phyloP scores from a whole-genome alignment of 2,113 vertebrate genomes.

The human (Homo sapiens) region DNA sequence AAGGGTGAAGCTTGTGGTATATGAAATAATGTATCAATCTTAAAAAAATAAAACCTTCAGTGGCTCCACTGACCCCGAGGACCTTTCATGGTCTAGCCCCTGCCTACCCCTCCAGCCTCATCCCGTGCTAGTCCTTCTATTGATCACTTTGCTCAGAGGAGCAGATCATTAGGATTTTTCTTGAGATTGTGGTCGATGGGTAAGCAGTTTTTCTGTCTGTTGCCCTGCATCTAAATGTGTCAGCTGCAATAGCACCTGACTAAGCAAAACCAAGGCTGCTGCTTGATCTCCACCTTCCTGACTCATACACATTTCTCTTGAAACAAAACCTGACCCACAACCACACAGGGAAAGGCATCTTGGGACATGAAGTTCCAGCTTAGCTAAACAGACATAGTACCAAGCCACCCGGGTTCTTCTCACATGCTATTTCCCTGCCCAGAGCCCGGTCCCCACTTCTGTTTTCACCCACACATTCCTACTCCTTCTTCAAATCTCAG shows the following conservation, averaged over 20 bases:
- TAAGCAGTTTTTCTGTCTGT: neutral
- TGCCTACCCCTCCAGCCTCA: neutral
- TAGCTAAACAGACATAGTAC: no score
- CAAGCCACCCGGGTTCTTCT: neutral
- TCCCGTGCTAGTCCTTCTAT: neutral
- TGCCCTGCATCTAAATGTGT: accelerated
- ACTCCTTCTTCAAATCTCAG: neutral
- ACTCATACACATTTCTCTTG: neutral
- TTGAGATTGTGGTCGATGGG: neutral
- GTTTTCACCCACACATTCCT: neutral
- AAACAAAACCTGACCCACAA: neutral
- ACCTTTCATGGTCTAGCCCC: neutral
- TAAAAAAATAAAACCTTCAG: neutral
- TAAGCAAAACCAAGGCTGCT: neutral
- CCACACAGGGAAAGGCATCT: neutral
- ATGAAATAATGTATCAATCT: neutral
- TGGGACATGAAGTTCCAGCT: neutral
- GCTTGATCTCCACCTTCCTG: neutral
- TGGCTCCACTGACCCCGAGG: neutral
- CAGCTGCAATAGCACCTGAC: neutral
- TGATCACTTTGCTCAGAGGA: neutral
- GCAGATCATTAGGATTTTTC: neutral
- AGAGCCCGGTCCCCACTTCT: neutral
- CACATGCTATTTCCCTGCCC: neutral
- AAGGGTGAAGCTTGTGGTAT: neutral